A percentile compares a stretch with the other conserved stretches of the same genome.
Conservation (phyloP, 30 jellyfish, hydroid and myxozoan species). For the Chironex yamaguchii region DNA sequence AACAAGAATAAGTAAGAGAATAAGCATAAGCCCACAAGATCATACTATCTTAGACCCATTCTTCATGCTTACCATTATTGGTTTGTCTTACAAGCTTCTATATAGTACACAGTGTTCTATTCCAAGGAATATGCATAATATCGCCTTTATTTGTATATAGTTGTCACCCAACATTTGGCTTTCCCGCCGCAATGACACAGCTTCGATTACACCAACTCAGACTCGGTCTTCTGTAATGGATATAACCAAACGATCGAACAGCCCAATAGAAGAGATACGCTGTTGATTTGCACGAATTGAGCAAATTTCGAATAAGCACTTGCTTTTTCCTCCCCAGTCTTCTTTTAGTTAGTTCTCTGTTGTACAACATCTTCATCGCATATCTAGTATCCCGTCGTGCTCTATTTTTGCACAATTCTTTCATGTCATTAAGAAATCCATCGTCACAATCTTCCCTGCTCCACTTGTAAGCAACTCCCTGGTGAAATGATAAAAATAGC, state of each 20-base stretch:
- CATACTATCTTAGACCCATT: too few species aligned
- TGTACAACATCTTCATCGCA: not conserved
- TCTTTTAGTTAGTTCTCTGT: not conserved
- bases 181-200: not conserved
- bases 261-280: conserved; percentile 32
- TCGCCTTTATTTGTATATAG: too few species aligned
- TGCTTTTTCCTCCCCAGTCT: not conserved
- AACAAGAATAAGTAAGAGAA: too few species aligned
- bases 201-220: conserved; percentile 32
- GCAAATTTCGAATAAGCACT: not conserved
- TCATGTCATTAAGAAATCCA: conserved; percentile 72
- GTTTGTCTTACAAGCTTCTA: too few species aligned
- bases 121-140: too few species aligned
- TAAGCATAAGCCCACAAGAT: too few species aligned
- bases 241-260: conserved; percentile 40
- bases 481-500: not conserved
- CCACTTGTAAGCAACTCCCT: conserved; percentile 78
- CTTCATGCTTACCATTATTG: too few species aligned
- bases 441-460: conserved; percentile 55
- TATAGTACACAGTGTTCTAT: too few species aligned
- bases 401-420: conserved; percentile 22
- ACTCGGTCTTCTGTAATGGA: conserved; percentile 37
- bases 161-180: too few species aligned
- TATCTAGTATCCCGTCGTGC: not conserved
- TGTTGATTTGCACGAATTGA: conserved; percentile 36